Percentiles rank a stretch among this genome's conserved stretches.
Evolutionary conservation across 2,113 vertebrate species (phyloP).

Genomic region (Mandrillus leucophaeus): DNA sequence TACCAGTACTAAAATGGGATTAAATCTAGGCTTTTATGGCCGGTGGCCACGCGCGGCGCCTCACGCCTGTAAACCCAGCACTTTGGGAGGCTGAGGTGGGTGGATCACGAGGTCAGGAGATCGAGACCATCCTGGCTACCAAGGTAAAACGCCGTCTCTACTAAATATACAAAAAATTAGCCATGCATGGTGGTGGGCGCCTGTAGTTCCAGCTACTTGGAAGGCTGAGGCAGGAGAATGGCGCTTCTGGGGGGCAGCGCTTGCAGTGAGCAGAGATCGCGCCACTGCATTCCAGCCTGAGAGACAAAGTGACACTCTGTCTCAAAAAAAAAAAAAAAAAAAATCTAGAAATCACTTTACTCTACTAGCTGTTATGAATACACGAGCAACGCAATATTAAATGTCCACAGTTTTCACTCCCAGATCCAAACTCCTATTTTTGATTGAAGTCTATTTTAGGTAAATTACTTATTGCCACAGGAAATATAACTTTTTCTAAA

Average conservation of each 20-base stretch:
- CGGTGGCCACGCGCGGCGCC: rapidly evolving
- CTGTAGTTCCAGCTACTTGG: too few relatives aligned
- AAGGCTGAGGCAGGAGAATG: too few relatives aligned
- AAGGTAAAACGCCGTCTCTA: too few relatives aligned
- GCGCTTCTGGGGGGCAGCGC: rapidly evolving
- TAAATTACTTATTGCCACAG: neutral
- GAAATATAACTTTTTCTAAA: neutral
- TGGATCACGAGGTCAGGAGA: too few relatives aligned
- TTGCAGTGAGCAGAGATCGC: too few relatives aligned
- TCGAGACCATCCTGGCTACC: too few relatives aligned
- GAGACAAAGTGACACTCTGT: too few relatives aligned
- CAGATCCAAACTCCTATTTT: neutral
- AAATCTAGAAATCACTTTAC: neutral
- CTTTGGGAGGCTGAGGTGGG: too few relatives aligned
- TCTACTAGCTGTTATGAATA: neutral
- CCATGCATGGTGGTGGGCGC: rapidly evolving
- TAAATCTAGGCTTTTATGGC: neutral
- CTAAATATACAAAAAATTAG: too few relatives aligned
- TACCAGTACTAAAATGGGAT: neutral
- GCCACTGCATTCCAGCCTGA: too few relatives aligned
- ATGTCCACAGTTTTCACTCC: neutral
- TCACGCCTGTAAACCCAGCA: too few relatives aligned
- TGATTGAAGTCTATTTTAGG: neutral
- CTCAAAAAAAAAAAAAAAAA: too few relatives aligned
- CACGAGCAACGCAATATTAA: neutral